These are phyloP conservation scores for Chamaea fasciata DNA, from an alignment of 2,113 vertebrate species.

Conservation along the genomic window DNA sequence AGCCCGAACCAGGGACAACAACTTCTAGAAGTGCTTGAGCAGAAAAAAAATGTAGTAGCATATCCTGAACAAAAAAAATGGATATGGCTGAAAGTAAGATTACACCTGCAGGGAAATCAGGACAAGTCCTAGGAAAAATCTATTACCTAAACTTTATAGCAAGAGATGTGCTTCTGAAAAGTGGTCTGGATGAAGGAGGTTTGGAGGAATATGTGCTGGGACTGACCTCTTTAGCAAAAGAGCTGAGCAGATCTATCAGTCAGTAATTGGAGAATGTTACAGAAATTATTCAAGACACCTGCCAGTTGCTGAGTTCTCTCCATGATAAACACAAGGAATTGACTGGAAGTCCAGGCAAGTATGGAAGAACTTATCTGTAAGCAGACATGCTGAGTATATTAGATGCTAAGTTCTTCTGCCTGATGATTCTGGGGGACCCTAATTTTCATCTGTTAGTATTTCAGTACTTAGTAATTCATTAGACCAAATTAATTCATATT, in stretches of 20 bases:
- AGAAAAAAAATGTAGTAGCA: not conserved
- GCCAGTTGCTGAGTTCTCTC: constrained; percentile 33
- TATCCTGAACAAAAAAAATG: constrained; percentile 24
- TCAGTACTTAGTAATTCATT: not conserved
- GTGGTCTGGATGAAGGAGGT: not conserved
- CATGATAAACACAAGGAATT: constrained; percentile 34
- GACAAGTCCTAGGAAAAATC: constrained; percentile 56
- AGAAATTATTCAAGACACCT: constrained; percentile 32
- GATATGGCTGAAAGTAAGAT: constrained; percentile 17
- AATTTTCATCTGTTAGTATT: not conserved
- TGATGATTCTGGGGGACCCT: not conserved
- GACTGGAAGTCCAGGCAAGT: constrained; percentile 64
- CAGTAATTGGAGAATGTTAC: constrained; percentile 40
- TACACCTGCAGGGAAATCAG: constrained; percentile 16
- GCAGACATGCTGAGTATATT: not conserved
- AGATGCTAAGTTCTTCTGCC: not conserved
- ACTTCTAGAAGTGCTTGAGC: not conserved
- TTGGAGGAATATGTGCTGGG: not conserved
- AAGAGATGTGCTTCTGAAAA: constrained; percentile 2
- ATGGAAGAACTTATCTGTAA: not conserved
- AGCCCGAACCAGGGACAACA: not conserved
- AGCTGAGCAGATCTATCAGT: constrained; percentile 43
- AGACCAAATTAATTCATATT: not conserved
- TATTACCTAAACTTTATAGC: constrained; percentile 42
- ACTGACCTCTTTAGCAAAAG: constrained; percentile 40